phyloP scores from a whole-genome alignment of 2,797 vertebrate genomes.

The Ispidina lecontei region DNA sequence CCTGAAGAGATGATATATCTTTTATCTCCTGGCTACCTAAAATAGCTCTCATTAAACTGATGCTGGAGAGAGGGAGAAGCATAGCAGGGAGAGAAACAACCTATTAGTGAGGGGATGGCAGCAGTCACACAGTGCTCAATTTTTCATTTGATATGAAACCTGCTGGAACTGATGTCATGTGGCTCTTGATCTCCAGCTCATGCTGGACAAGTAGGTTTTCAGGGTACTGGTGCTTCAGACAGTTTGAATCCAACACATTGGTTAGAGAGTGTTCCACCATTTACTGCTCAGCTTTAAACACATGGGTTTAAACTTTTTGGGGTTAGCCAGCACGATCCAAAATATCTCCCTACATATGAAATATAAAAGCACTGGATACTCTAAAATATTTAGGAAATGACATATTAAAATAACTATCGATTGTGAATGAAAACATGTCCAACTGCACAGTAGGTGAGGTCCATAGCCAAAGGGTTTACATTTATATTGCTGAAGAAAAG shows the following conservation, averaged over 20 bases:
- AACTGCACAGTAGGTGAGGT: not conserved
- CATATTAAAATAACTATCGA: not conserved
- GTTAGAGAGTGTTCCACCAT: not conserved
- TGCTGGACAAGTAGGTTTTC: not conserved
- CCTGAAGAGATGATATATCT: no score
- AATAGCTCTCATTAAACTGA: not conserved
- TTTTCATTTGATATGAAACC: not conserved
- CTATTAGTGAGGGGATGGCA: not conserved
- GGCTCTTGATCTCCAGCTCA: not conserved
- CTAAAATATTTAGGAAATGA: not conserved
- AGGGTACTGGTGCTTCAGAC: not conserved
- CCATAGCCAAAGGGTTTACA: not conserved
- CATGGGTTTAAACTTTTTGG: not conserved
- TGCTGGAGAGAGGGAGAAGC: not conserved
- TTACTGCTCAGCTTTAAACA: not conserved
- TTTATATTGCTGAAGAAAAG: not conserved
- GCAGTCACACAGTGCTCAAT: not conserved
- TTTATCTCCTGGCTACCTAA: no score
- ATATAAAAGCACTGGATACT: not conserved
- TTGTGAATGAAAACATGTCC: not conserved
- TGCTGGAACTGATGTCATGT: not conserved
- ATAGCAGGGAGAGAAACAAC: not conserved
- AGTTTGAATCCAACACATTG: not conserved
- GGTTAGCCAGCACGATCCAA: not conserved
- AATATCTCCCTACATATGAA: not conserved